Evolutionary conservation across 2,888 invertebrate species (phyloP).

Genomic region (Entomobrya proxima): DNA sequence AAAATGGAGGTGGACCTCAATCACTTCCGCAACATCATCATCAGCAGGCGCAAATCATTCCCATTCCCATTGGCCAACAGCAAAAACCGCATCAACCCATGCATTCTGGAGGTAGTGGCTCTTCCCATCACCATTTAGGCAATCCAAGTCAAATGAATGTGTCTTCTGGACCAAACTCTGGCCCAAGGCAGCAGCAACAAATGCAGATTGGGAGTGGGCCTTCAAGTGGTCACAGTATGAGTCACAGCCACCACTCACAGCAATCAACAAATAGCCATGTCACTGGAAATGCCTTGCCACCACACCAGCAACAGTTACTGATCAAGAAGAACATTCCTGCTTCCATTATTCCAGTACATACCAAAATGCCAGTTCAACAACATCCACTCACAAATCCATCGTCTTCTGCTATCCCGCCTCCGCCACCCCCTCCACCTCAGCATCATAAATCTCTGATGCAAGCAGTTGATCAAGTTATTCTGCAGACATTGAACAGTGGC

Average conservation of each 20-base stretch:
- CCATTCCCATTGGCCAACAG: background rate
- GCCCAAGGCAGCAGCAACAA: slow-evolving; percentile 27
- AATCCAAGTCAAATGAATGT: slow-evolving; percentile 19
- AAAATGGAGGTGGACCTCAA: background rate
- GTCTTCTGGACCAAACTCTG: slow-evolving; percentile 1
- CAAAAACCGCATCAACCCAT: slow-evolving; percentile 22
- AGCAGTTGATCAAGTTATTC: slow-evolving; percentile 71
- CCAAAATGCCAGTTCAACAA: slow-evolving; percentile 51
- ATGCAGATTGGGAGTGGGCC: slow-evolving; percentile 16
- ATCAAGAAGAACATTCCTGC: slow-evolving; percentile 62
- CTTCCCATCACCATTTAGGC: slow-evolving; percentile 31
- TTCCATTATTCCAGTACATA: slow-evolving; percentile 48
- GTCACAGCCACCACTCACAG: slow-evolving; percentile 38
- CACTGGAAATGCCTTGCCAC: slow-evolving; percentile 43
- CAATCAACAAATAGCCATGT: slow-evolving; percentile 45
- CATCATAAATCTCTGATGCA: slow-evolving; percentile 65
- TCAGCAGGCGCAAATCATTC: slow-evolving; percentile 17
- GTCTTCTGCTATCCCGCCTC: slow-evolving; percentile 66
- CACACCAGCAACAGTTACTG: slow-evolving; percentile 56
- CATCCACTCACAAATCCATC: slow-evolving; percentile 18
- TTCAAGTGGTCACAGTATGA: background rate
- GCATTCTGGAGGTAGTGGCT: background rate
- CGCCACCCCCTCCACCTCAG: slow-evolving; percentile 63
- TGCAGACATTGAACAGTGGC: slow-evolving; percentile 70
- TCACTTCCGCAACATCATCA: slow-evolving; percentile 6